A percentile compares a stretch with the other conserved stretches of the same genome.
phyloP scores from a whole-genome alignment of 1,140 invertebrate genomes.

The Scaptomyza hsui region DNA sequence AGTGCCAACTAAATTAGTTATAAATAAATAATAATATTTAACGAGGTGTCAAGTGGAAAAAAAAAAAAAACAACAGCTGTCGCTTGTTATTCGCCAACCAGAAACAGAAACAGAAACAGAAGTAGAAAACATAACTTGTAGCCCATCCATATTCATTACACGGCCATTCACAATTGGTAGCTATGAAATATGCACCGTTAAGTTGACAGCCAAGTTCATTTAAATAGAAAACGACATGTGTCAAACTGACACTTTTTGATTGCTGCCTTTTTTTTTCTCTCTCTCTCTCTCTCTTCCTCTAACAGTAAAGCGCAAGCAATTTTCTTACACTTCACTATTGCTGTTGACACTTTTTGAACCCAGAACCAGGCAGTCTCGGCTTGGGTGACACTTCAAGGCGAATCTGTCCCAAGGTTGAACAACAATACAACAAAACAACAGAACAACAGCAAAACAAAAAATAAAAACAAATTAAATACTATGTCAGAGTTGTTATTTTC shows the following conservation, averaged over 20 bases:
- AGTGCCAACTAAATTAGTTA: no score
- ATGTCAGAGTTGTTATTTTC: constrained; percentile 68
- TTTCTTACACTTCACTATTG: constrained; percentile 51
- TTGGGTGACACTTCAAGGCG: constrained; percentile 68
- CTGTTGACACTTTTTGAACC: constrained; percentile 62
- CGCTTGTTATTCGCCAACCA: neutral
- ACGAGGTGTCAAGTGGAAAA: constrained; percentile 3
- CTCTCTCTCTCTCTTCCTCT: constrained; percentile 5
- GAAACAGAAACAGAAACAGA: neutral
- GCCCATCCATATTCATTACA: constrained; percentile 42
- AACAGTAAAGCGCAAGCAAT: constrained; percentile 47
- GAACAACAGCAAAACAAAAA: constrained; percentile 9
- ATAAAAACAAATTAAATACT: constrained; percentile 67
- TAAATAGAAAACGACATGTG: constrained; percentile 71
- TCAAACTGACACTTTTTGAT: constrained; percentile 74
- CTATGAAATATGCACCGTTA: constrained; percentile 57
- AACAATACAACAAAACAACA: constrained; percentile 22
- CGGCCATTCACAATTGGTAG: constrained; percentile 16
- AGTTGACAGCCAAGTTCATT: constrained; percentile 64
- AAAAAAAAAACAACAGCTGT: constrained; percentile 3
- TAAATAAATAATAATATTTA: constrained; percentile 14
- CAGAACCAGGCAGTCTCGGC: constrained; percentile 30
- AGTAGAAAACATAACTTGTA: neutral
- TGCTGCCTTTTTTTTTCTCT: constrained; percentile 36
- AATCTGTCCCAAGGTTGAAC: constrained; percentile 56